phyloP scores from a whole-genome alignment of 2,888 invertebrate genomes.

The Diploptera punctata region DNA sequence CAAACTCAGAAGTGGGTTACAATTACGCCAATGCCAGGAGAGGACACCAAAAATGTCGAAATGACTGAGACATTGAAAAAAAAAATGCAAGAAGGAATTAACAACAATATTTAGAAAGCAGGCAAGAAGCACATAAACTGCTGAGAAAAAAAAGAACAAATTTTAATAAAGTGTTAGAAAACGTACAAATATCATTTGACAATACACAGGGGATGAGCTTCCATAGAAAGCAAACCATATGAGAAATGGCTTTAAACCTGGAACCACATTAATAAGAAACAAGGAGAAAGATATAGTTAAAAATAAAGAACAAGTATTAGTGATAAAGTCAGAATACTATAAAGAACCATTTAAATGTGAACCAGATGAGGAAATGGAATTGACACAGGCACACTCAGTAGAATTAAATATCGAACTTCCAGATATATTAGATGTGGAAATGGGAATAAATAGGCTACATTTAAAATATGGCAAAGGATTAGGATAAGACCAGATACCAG shows the following conservation, averaged over 20 bases:
- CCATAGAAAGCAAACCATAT: not conserved
- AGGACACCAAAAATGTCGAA: no score
- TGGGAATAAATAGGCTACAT: not conserved
- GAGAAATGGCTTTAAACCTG: not conserved
- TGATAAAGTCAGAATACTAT: not conserved
- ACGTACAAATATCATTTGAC: no score
- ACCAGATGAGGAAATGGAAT: not conserved
- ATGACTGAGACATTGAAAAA: no score
- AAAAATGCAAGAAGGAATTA: not conserved
- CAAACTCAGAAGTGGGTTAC: no score
- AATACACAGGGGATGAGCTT: not conserved
- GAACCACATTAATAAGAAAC: no score
- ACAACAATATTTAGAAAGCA: not conserved
- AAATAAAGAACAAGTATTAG: not conserved
- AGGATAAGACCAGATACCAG: not conserved
- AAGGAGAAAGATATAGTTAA: not conserved
- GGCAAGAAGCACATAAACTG: not conserved
- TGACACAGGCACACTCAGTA: not conserved
- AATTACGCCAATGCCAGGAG: no score
- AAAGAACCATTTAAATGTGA: not conserved
- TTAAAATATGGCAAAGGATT: not conserved
- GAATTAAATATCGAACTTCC: not conserved
- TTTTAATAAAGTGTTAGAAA: not conserved
- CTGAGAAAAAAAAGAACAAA: not conserved
- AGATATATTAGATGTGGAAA: not conserved